Evolutionary conservation across 2,797 vertebrate species (phyloP).

Genomic region (Emydoidea blandingii): DNA sequence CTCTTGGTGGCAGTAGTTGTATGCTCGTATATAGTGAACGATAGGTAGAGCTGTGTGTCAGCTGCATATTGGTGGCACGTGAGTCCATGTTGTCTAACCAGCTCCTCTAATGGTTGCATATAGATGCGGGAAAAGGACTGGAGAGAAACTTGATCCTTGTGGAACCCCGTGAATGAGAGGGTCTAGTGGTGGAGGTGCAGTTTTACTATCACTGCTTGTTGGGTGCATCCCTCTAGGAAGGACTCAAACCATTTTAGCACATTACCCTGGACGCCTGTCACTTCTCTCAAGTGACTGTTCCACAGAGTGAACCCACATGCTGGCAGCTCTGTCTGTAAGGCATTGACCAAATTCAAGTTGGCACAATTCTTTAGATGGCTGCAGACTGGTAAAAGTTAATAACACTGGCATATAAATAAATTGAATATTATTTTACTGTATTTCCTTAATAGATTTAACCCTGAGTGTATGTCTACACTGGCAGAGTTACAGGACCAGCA

Average conservation of each 20-base stretch:
- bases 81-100: not conserved
- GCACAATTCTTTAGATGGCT: too few species aligned
- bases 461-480: too few species aligned
- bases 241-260: not conserved
- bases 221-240: not conserved
- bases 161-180: not conserved
- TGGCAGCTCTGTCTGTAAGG: not conserved
- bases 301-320: not conserved
- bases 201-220: not conserved
- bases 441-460: too few species aligned
- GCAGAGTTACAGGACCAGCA: too few species aligned
- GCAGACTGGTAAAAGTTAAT: too few species aligned
- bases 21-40: not conserved
- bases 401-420: too few species aligned
- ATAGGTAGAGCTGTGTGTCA: not conserved
- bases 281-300: not conserved
- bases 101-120: not conserved
- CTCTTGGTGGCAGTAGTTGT: not conserved
- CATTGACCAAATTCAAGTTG: too few species aligned
- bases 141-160: not conserved
- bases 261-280: not conserved
- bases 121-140: not conserved
- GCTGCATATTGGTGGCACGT: not conserved
- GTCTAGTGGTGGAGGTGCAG: too few species aligned
- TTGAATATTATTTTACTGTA: too few species aligned